Conservation (phyloP, 2,888 invertebrate genomes). For the Polymixis lichenea region DNA sequence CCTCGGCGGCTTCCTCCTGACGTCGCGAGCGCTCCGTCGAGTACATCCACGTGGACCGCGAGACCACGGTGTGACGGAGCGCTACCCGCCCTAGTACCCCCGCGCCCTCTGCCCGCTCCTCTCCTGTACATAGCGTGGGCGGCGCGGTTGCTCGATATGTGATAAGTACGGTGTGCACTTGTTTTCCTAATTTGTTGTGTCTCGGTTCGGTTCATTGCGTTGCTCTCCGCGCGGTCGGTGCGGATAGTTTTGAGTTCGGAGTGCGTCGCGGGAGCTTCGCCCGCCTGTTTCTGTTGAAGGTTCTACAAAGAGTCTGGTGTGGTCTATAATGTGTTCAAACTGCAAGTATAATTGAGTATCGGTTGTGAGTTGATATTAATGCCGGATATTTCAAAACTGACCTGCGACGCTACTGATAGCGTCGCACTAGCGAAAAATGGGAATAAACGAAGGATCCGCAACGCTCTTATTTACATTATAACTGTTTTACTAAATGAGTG, state of each 20-base stretch:
- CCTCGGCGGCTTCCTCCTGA: conserved; percentile 94
- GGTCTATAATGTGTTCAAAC: conserved; percentile 5
- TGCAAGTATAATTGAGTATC: conserved; percentile 6
- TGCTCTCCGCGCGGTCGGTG: conserved; percentile 33
- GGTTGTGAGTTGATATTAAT: conserved; percentile 51
- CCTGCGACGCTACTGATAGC: neutral
- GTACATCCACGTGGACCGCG: conserved; percentile 97
- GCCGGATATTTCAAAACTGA: conserved; percentile 5
- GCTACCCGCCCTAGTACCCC: conserved; percentile 59
- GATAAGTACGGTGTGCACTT: conserved; percentile 62
- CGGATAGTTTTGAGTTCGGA: conserved; percentile 22
- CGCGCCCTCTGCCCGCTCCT: conserved; percentile 53
- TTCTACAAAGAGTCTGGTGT: conserved; percentile 13
- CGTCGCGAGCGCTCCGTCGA: conserved; percentile 97
- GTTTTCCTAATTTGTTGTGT: conserved; percentile 62
- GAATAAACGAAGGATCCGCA: conserved; percentile 3
- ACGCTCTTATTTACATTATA: neutral
- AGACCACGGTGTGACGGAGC: conserved; percentile 96
- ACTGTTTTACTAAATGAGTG: conserved; percentile 1
- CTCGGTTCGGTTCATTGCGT: conserved; percentile 47
- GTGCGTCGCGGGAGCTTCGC: conserved; percentile 20
- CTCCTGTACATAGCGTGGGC: conserved; percentile 48
- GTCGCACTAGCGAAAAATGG: neutral
- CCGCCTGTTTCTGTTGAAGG: conserved; percentile 16
- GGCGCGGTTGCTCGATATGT: conserved; percentile 52